Conservation (phyloP, 2,888 invertebrate genomes). For the Campoletis raptor region DNA sequence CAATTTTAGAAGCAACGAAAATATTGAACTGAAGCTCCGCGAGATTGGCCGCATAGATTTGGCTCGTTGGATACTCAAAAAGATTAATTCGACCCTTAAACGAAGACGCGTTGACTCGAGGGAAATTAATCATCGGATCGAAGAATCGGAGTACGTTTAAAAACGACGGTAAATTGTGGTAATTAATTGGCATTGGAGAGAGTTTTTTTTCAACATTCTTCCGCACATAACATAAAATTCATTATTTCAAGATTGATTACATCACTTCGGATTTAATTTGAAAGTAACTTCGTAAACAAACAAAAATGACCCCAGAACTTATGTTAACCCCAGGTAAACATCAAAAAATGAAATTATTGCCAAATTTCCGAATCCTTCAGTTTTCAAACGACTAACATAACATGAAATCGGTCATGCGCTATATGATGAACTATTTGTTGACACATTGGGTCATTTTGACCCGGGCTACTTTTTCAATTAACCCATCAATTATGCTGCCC, state of each 20-base stretch:
- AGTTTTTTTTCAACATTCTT: conserved; percentile 23
- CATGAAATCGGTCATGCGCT: too few relatives aligned
- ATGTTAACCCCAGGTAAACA: background rate
- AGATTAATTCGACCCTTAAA: conserved; percentile 45
- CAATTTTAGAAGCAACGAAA: conserved; percentile 55
- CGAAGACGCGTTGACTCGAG: conserved; percentile 40
- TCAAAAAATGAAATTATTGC: background rate
- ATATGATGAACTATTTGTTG: too few relatives aligned
- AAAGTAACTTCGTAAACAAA: background rate
- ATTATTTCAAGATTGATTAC: background rate
- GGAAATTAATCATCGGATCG: conserved; percentile 45
- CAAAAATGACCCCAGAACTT: background rate
- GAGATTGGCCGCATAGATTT: conserved; percentile 67
- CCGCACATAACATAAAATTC: background rate
- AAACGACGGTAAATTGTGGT: conserved; percentile 64
- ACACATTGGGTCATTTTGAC: too few relatives aligned
- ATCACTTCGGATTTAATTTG: background rate
- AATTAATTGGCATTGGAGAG: conserved; percentile 45
- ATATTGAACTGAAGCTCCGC: conserved; percentile 63
- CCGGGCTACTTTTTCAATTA: too few relatives aligned
- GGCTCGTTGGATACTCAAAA: conserved; percentile 63
- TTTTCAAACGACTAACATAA: background rate
- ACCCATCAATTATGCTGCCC: too few relatives aligned
- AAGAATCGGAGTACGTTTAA: conserved; percentile 70
- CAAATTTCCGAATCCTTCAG: background rate